Base-by-base conservation (phyloP, 2,888 invertebrate species). In the Cremastinae sp. region DNA sequence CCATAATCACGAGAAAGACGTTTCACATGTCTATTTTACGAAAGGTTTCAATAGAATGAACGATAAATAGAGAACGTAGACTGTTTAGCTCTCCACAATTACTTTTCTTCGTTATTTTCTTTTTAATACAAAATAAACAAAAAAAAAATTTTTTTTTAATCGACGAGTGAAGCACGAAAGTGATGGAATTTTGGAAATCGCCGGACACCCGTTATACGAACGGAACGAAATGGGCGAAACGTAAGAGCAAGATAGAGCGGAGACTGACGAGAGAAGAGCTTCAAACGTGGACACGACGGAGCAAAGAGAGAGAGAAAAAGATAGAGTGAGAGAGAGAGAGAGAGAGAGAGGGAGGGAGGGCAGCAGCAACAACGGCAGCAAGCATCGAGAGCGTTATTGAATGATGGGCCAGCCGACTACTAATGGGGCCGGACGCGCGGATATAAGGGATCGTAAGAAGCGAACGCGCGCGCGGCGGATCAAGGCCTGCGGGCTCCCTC, bases 381-480 rank as follows among this genome's bases (percentile, higher is more conserved):
- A 75, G 84, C 85, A 87, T 86, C 84, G 85, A 83, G 84, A 87
- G 85, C 85, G 84, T 89, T 89, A 89, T 89, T 89, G 89, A 89
- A 89, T 89, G 89, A 89, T 89, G 89, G 88, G 85, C 84, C 88
- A 86, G 83, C 84, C 87, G 84, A 87, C 87, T 88, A 84, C 85
- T 88, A 89, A 88, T 89, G 87, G 88, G 89, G 86, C 87, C 89
- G 89, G 87, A 88, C 87, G 87, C 85, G 81, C 84, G 83, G 85
- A 84, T 84, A 83, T 85, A 85, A 84, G 84, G 84, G 84, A 83
- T 83, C 81, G 82, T 81, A 86, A 86, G 84, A 86, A 85, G 82
- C 79, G 81, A 79, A 80, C 73, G 78, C 78, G 74, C 83, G 80
- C 79, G 84, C 84, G 84, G 84, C 82, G 79, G 84, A 85, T 84